Conservation (phyloP, 2,113 vertebrate species). For the Psilopogon haemacephalus region DNA sequence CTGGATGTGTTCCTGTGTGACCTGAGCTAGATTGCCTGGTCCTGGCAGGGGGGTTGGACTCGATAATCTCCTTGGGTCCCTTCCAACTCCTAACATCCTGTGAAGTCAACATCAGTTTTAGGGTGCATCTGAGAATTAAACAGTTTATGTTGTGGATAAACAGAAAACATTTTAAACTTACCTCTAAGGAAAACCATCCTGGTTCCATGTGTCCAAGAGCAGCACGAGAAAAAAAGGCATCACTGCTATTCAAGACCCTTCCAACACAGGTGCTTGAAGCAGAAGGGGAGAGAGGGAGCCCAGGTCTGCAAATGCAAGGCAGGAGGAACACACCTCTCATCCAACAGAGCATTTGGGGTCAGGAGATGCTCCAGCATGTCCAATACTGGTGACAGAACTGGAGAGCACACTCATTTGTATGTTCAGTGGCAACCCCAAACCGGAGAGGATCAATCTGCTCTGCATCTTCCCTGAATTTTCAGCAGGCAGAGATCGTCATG, state of each 20-base stretch:
- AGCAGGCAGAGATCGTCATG: neutral
- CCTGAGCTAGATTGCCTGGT: too few relatives aligned
- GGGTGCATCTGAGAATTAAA: neutral
- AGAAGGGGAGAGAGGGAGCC: neutral
- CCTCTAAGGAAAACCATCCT: neutral
- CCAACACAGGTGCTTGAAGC: neutral
- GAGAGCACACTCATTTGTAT: fast-evolving
- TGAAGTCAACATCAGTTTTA: neutral
- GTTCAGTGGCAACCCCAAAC: neutral
- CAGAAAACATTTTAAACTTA: neutral
- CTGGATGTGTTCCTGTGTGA: too few relatives aligned
- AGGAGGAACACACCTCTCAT: neutral
- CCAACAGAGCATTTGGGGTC: neutral
- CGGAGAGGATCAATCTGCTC: neutral
- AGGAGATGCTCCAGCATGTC: neutral
- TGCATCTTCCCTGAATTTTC: neutral
- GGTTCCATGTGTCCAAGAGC: neutral
- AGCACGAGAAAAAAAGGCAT: neutral
- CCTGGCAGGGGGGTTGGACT: too few relatives aligned
- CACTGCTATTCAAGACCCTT: neutral
- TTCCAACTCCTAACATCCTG: too few relatives aligned
- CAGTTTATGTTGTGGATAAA: neutral
- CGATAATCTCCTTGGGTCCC: too few relatives aligned
- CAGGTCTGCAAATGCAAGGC: neutral
- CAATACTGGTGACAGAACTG: neutral